Percentiles rank a stretch among this genome's conserved stretches.
Conservation (phyloP, 2,113 vertebrate genomes). For the Ailurus styani region DNA sequence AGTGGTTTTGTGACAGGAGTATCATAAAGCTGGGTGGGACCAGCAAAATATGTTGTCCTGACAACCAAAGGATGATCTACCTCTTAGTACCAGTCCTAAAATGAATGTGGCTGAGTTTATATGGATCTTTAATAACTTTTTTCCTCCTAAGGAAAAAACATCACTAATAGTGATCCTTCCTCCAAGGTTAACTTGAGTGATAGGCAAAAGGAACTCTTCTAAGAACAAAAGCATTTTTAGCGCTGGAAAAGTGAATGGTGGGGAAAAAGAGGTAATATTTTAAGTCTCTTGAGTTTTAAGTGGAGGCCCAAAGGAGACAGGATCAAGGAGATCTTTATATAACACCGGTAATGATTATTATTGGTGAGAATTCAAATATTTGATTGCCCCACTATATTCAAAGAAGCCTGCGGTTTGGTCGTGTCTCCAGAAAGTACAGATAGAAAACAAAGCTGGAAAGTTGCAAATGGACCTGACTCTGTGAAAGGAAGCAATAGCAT, state of each 20-base stretch:
- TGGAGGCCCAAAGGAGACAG: background rate
- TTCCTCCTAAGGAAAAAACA: background rate
- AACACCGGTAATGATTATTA: conserved; percentile 10
- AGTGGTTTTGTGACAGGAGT: background rate
- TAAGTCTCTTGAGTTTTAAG: background rate
- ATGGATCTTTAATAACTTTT: background rate
- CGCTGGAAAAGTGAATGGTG: background rate
- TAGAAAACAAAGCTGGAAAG: background rate
- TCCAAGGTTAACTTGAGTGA: background rate
- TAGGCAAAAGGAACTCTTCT: background rate
- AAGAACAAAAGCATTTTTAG: background rate
- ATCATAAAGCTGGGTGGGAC: background rate
- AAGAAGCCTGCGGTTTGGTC: background rate
- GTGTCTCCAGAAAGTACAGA: conserved; percentile 13
- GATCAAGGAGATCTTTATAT: conserved; percentile 16
- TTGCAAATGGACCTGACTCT: conserved; percentile 14
- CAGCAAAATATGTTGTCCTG: background rate
- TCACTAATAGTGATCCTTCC: background rate
- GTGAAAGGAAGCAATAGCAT: background rate
- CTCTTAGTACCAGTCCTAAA: background rate
- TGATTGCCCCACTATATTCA: background rate
- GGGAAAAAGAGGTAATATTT: background rate
- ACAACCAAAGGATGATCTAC: background rate
- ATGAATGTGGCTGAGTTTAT: background rate
- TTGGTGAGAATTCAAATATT: conserved; percentile 26